Percentiles rank a stretch among this genome's conserved stretches.
These are phyloP conservation scores for Macquaria ambigua DNA, from an alignment of 2,113 vertebrate species.

Conservation along the genomic window DNA sequence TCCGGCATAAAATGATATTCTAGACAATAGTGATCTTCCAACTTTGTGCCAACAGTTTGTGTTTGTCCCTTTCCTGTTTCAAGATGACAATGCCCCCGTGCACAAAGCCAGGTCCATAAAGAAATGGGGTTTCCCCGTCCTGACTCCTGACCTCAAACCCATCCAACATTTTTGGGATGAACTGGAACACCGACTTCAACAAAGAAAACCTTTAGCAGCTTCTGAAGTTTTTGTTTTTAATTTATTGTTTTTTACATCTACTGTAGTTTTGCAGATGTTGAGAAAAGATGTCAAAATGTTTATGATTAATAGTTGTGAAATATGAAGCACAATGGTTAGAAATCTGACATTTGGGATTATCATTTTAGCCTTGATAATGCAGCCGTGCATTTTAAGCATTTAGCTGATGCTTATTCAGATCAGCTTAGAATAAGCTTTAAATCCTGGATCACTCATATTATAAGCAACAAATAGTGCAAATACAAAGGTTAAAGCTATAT, in stretches of 20 bases:
- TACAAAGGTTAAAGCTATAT: constrained; percentile 24
- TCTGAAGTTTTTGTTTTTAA: not conserved
- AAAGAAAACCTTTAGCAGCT: too few relatives aligned
- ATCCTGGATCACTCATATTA: constrained; percentile 43
- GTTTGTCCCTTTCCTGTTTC: not conserved
- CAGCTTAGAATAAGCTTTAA: constrained; percentile 58
- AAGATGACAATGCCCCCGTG: not conserved
- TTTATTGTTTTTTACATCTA: not conserved
- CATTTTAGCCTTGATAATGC: constrained; percentile 1
- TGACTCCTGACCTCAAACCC: not conserved
- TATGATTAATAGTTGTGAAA: not conserved
- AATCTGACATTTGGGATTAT: constrained; percentile 39
- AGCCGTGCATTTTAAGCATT: constrained; percentile 22
- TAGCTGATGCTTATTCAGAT: constrained; percentile 44
- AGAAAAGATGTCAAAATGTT: not conserved
- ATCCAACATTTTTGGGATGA: not conserved
- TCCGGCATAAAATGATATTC: not conserved
- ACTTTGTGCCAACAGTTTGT: not conserved
- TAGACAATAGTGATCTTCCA: not conserved
- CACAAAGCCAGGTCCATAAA: not conserved
- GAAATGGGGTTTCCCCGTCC: too few relatives aligned
- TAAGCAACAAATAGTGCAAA: constrained; percentile 33
- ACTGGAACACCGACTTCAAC: too few relatives aligned
- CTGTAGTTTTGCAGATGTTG: not conserved
- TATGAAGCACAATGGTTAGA: not conserved